A percentile compares a stretch with the other conserved stretches of the same genome.
These are phyloP conservation scores for Tetramorium simillimum DNA, from an alignment of 1,140 invertebrate species.

Conservation along the genomic window DNA sequence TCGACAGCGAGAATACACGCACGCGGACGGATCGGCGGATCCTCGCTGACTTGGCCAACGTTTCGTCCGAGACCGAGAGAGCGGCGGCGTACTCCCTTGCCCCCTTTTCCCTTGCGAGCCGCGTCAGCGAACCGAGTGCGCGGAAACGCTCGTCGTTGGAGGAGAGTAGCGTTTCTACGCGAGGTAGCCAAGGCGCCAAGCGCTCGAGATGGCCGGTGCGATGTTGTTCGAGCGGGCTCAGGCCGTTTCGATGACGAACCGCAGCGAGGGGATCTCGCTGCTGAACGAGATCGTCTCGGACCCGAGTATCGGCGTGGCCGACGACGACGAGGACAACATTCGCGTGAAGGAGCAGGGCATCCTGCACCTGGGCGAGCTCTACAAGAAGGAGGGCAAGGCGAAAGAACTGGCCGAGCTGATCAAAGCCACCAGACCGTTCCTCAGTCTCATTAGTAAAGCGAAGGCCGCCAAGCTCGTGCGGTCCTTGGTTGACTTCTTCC, in stretches of 20 bases:
- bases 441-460: constrained; percentile 98
- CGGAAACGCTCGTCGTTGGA: neutral
- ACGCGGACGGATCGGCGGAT: neutral
- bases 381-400: constrained; percentile 96
- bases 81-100: neutral
- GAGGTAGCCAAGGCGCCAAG: neutral
- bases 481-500: constrained; percentile 98
- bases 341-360: constrained; percentile 96
- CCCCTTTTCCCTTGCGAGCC: neutral
- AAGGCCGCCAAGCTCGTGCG: constrained; percentile 99
- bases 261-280: constrained; percentile 89
- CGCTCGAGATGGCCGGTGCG: constrained; percentile 91
- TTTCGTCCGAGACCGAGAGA: neutral
- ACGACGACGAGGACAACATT: constrained; percentile 94
- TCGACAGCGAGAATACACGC: neutral
- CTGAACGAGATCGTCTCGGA: constrained; percentile 90
- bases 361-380: constrained; percentile 94
- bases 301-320: constrained; percentile 87
- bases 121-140: neutral
- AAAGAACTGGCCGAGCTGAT: constrained; percentile 97
- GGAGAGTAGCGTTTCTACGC: constrained; percentile 10
- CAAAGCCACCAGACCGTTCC: constrained; percentile 96
- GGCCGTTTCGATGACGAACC: constrained; percentile 89
- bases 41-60: neutral
- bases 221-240: constrained; percentile 93